Conservation (phyloP, 2,113 vertebrate species). For the Phoenicopterus ruber region DNA sequence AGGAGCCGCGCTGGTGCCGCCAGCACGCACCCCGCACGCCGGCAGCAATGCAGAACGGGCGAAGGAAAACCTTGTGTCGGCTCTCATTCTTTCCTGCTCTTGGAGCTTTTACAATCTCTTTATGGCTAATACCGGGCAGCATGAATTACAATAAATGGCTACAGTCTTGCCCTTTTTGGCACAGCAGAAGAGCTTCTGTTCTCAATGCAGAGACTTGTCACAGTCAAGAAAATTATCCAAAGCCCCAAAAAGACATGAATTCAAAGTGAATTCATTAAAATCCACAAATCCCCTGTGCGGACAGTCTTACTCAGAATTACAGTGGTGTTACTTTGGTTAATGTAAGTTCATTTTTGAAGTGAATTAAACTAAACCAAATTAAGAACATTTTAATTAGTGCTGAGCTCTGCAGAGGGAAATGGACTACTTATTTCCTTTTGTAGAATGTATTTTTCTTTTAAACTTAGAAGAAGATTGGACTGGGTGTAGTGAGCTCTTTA, state of each 20-base stretch:
- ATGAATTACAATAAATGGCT: not conserved
- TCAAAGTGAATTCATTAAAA: slow-evolving; percentile 22
- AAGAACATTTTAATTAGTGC: slow-evolving; percentile 15
- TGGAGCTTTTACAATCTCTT: not conserved
- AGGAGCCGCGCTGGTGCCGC: not conserved
- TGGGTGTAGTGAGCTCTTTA: not conserved
- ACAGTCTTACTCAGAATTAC: not conserved
- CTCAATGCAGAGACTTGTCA: not conserved
- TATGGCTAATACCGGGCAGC: not conserved
- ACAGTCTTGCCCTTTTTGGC: not conserved
- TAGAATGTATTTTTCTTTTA: not conserved
- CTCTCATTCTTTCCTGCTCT: not conserved
- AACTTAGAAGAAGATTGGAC: not conserved
- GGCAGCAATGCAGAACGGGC: not conserved
- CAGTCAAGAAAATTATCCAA: not conserved
- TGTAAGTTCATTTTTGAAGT: not conserved
- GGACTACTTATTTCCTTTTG: not conserved
- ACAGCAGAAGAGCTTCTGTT: not conserved
- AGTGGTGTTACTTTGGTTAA: not conserved
- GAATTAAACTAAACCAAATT: slow-evolving; percentile 4
- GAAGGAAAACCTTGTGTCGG: fast-evolving
- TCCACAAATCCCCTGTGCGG: not conserved
- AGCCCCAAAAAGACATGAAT: not conserved
- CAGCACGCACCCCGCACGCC: not conserved
- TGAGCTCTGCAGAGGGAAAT: not conserved